Evolutionary conservation across 2,113 vertebrate genomes (phyloP).

Genomic region (Anoplopoma fimbria): DNA sequence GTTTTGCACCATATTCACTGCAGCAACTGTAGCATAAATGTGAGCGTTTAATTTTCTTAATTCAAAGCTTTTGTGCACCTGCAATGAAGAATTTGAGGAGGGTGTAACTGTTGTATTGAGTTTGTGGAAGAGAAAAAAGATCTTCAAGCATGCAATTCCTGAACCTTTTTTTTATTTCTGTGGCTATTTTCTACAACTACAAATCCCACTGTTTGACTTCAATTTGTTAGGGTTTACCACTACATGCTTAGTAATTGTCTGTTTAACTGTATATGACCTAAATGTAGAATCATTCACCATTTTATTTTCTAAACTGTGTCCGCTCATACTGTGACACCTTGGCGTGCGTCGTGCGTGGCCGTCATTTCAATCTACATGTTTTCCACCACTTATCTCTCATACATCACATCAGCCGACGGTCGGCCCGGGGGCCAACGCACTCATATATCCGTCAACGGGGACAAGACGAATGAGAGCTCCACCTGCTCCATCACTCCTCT

Average conservation of each 20-base stretch:
- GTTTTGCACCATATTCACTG: too few species aligned
- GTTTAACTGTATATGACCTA: background rate
- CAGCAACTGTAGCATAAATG: too few species aligned
- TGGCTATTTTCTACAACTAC: too few species aligned
- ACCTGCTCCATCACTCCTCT: slow-evolving; percentile 53
- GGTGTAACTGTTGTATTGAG: too few species aligned
- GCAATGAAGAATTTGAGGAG: too few species aligned
- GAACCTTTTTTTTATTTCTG: too few species aligned
- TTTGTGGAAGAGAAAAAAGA: too few species aligned
- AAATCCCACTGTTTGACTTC: too few species aligned
- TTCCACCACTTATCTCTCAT: slow-evolving; percentile 54
- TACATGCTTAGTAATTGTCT: background rate
- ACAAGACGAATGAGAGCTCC: slow-evolving; percentile 53
- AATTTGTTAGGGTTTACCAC: too few species aligned
- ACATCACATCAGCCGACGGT: slow-evolving; percentile 42
- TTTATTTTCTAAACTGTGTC: slow-evolving; percentile 5
- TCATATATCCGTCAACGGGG: slow-evolving; percentile 47
- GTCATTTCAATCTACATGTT: slow-evolving; percentile 58
- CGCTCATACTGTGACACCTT: background rate
- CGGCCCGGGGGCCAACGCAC: background rate
- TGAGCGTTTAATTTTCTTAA: too few species aligned
- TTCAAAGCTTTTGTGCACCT: too few species aligned
- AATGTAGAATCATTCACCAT: background rate
- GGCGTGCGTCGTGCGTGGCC: background rate
- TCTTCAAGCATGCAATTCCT: too few species aligned